These are phyloP conservation scores for Hippopotamus amphibius DNA, from an alignment of 2,113 vertebrate genomes.

Conservation along the genomic window DNA sequence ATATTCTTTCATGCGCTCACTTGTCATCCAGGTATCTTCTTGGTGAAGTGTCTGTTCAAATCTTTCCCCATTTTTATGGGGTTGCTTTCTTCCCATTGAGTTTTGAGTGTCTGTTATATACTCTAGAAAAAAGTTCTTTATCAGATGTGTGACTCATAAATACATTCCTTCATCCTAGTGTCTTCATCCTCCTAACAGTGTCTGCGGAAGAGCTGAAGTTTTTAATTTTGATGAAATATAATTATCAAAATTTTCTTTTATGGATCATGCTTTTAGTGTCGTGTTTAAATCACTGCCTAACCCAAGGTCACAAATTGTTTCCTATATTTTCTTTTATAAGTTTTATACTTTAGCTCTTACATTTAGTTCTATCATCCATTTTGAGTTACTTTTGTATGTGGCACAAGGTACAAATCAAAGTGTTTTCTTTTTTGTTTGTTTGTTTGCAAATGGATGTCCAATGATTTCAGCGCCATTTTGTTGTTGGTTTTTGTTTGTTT, in stretches of 20 bases:
- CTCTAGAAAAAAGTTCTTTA: neutral
- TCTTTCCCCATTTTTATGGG: no score
- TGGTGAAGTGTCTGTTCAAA: no score
- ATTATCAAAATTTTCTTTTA: neutral
- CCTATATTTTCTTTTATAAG: neutral
- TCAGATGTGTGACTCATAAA: neutral
- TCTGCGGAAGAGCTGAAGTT: neutral
- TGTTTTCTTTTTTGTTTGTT: no score
- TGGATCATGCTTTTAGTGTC: neutral
- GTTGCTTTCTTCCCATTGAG: neutral
- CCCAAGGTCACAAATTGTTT: neutral
- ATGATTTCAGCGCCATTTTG: no score
- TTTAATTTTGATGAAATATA: neutral
- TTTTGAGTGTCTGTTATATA: no score
- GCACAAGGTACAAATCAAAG: no score
- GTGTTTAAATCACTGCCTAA: neutral
- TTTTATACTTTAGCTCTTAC: neutral
- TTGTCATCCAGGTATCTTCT: no score
- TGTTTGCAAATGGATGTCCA: no score
- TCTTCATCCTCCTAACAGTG: neutral
- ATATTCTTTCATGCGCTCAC: no score
- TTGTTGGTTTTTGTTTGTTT: no score
- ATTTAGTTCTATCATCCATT: neutral
- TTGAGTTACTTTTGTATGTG: neutral
- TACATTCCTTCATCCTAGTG: neutral